Percentiles rank a stretch among this genome's conserved stretches.
These are phyloP conservation scores for Temnothorax nylanderi DNA, from an alignment of 1,140 invertebrate species.

Conservation along the genomic window DNA sequence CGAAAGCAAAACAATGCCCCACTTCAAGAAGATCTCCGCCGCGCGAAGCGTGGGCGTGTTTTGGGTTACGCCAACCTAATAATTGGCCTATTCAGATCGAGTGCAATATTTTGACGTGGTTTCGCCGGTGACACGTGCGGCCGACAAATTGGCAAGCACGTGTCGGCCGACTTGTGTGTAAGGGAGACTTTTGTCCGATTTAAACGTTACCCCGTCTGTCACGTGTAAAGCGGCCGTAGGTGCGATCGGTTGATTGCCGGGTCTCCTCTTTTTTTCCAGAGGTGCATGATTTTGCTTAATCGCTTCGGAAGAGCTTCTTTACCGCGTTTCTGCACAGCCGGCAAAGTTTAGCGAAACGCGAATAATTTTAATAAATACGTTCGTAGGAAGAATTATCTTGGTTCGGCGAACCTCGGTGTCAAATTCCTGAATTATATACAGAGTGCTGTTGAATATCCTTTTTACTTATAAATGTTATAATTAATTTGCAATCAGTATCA, in stretches of 20 bases:
- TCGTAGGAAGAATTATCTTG: background rate
- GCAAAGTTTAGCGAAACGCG: background rate
- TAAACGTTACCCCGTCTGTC: constrained; percentile 63
- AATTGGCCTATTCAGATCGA: constrained; percentile 82
- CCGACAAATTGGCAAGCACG: constrained; percentile 78
- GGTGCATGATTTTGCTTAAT: constrained; percentile 24
- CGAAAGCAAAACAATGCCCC: constrained; percentile 34
- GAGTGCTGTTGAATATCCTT: background rate
- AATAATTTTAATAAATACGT: background rate
- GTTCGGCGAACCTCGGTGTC: background rate
- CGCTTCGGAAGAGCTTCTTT: background rate
- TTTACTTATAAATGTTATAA: background rate
- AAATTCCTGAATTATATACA: background rate
- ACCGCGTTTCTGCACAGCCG: background rate
- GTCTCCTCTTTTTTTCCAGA: background rate
- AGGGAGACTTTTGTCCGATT: constrained; percentile 70
- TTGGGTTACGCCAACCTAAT: constrained; percentile 31
- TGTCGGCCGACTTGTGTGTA: constrained; percentile 71
- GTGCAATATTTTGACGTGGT: constrained; percentile 83
- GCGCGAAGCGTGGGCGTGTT: constrained; percentile 59
- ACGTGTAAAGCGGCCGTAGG: constrained; percentile 16
- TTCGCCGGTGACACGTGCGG: constrained; percentile 82
- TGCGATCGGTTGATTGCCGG: constrained; percentile 48
- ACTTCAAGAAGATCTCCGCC: constrained; percentile 17
- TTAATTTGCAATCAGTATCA: background rate